A percentile compares a stretch with the other conserved stretches of the same genome.
Evolutionary conservation across 1,140 invertebrate genomes (phyloP).

Genomic region (Marisa cornuarietis): DNA sequence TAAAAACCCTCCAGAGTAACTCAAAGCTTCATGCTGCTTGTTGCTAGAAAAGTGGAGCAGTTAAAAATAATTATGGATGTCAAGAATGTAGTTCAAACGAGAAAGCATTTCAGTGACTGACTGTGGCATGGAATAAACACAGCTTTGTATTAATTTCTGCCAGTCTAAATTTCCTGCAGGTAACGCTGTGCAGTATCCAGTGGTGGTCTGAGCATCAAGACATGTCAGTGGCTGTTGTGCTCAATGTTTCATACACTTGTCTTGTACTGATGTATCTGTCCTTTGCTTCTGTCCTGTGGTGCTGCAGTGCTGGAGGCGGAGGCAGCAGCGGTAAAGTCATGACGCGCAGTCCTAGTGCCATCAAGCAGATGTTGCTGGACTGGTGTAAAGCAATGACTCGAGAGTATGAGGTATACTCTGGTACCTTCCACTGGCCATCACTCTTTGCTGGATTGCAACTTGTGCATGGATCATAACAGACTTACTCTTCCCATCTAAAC

Average conservation of each 20-base stretch:
- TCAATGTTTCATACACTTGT: background rate
- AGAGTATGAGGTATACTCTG: constrained; percentile 78
- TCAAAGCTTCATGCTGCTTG: too few relatives aligned
- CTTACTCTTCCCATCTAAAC: too few relatives aligned
- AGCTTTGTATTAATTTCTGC: background rate
- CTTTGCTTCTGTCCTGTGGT: background rate
- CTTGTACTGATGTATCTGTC: background rate
- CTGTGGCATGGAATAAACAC: too few relatives aligned
- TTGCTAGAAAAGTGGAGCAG: too few relatives aligned
- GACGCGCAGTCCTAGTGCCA: constrained; percentile 82
- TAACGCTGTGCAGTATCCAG: background rate
- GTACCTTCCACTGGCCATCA: too few relatives aligned
- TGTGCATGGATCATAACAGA: too few relatives aligned
- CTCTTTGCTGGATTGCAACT: too few relatives aligned
- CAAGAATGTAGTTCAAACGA: too few relatives aligned
- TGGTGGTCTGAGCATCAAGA: background rate
- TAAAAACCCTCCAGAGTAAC: too few relatives aligned
- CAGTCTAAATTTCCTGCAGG: background rate
- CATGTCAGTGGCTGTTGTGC: background rate
- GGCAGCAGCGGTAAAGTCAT: constrained; percentile 40
- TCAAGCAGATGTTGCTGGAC: constrained; percentile 93
- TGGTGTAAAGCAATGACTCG: constrained; percentile 96
- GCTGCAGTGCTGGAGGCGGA: constrained; percentile 10
- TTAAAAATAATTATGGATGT: too few relatives aligned
- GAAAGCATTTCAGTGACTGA: too few relatives aligned